A percentile compares a stretch with the other conserved stretches of the same genome.
Conservation (phyloP, 1,140 invertebrate genomes). For the Lucilia sericata region DNA sequence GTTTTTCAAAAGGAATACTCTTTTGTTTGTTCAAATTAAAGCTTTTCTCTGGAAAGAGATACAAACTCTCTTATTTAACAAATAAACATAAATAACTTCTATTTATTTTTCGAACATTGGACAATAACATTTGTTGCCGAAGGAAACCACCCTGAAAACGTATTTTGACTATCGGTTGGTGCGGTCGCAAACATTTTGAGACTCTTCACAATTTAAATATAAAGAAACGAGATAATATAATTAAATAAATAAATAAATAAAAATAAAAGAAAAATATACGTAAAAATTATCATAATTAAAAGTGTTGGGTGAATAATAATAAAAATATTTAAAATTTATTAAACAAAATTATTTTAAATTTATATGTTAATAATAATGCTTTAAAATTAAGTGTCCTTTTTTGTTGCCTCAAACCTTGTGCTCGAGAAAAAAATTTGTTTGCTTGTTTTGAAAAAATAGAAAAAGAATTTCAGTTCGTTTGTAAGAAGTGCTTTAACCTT, state of each 20-base stretch:
- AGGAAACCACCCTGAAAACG: constrained; percentile 60
- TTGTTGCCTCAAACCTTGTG: not conserved
- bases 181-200: constrained; percentile 59
- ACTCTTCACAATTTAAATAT: constrained; percentile 25
- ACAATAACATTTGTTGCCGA: constrained; percentile 39
- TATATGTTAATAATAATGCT: not conserved
- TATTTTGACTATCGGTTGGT: constrained; percentile 60
- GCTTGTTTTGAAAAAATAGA: not conserved
- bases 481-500: constrained; percentile 38
- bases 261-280: constrained; percentile 44
- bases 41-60: not conserved
- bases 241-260: constrained; percentile 45
- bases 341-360: constrained; percentile 48
- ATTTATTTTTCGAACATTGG: constrained; percentile 25
- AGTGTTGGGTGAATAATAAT: not conserved
- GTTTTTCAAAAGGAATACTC: no score
- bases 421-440: not conserved
- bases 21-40: not conserved
- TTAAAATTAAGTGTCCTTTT: constrained; percentile 5
- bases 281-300: not conserved
- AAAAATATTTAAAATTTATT: constrained; percentile 44
- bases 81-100: not conserved
- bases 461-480: constrained; percentile 2
- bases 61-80: not conserved
- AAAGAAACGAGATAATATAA: constrained; percentile 15